Percentiles rank a stretch among this genome's conserved stretches.
Evolutionary conservation across 2,797 vertebrate species (phyloP).

Genomic region (Catamblyrhynchus diadema): DNA sequence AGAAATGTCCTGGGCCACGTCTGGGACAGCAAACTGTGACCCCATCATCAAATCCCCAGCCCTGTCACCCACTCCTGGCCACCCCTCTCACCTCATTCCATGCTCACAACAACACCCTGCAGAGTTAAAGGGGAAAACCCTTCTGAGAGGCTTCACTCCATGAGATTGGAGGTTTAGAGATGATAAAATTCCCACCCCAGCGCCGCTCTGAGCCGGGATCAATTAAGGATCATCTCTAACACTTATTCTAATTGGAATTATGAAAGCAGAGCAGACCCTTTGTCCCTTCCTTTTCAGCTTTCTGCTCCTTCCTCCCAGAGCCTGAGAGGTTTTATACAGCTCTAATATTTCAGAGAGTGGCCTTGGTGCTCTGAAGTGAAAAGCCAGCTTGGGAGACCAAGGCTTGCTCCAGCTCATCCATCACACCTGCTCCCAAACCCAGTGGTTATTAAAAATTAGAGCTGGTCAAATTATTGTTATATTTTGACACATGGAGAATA

Average conservation of each 20-base stretch:
- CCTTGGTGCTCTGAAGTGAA: not conserved
- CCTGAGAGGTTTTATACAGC: not conserved
- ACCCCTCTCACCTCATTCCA: not conserved
- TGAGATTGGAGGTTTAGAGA: not conserved
- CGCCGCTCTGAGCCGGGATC: not conserved
- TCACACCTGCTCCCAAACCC: slow-evolving; percentile 11
- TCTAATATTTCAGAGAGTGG: not conserved
- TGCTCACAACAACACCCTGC: rapidly evolving
- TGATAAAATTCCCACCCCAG: not conserved
- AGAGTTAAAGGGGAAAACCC: not conserved
- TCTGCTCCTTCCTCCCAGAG: not conserved
- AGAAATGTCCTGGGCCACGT: not conserved
- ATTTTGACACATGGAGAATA: not conserved
- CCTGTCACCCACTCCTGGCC: not conserved
- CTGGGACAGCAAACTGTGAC: not conserved
- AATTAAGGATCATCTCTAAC: not conserved
- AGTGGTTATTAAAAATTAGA: not conserved
- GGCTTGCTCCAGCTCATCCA: slow-evolving; percentile 3
- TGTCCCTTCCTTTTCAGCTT: not conserved
- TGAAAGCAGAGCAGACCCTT: not conserved
- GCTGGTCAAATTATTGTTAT: not conserved
- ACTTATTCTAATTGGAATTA: not conserved
- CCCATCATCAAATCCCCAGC: not conserved
- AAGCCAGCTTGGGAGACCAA: not conserved
- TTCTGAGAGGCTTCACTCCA: not conserved